phyloP scores from a whole-genome alignment of 2,888 invertebrate genomes.

The Melolontha melolontha region DNA sequence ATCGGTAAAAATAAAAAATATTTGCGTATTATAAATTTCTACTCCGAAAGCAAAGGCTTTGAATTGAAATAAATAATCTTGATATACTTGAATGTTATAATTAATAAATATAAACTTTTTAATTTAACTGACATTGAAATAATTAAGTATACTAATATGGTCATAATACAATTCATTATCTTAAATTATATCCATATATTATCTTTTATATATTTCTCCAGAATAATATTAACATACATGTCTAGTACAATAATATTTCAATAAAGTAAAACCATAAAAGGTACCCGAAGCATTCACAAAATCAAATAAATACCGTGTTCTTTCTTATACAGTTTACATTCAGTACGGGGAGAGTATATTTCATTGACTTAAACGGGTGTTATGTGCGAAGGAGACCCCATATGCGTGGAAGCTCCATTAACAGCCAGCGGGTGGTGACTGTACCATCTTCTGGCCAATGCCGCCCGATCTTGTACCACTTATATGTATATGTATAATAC shows the following conservation, averaged over 20 bases:
- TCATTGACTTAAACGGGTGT: slow-evolving; percentile 36
- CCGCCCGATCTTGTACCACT: slow-evolving; percentile 35
- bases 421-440: slow-evolving; percentile 57
- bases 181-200: too few species aligned
- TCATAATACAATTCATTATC: too few species aligned
- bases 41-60: too few species aligned
- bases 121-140: too few species aligned
- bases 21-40: too few species aligned
- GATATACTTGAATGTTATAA: too few species aligned
- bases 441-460: slow-evolving; percentile 51
- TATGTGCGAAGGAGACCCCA: slow-evolving; percentile 42
- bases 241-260: slow-evolving; percentile 4
- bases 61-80: too few species aligned
- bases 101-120: too few species aligned
- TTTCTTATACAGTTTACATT: slow-evolving; percentile 11
- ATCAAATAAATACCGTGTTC: slow-evolving; percentile 21
- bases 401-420: slow-evolving; percentile 56
- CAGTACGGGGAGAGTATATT: slow-evolving; percentile 20
- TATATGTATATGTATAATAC: background rate
- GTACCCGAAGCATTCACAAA: slow-evolving; percentile 9
- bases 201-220: too few species aligned
- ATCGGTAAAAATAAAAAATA: too few species aligned
- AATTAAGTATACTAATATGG: too few species aligned
- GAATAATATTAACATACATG: slow-evolving; percentile 19
- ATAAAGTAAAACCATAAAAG: too few species aligned